These are phyloP conservation scores for Monodelphis domestica DNA, from an alignment of 2,797 vertebrate species.

Conservation along the genomic window DNA sequence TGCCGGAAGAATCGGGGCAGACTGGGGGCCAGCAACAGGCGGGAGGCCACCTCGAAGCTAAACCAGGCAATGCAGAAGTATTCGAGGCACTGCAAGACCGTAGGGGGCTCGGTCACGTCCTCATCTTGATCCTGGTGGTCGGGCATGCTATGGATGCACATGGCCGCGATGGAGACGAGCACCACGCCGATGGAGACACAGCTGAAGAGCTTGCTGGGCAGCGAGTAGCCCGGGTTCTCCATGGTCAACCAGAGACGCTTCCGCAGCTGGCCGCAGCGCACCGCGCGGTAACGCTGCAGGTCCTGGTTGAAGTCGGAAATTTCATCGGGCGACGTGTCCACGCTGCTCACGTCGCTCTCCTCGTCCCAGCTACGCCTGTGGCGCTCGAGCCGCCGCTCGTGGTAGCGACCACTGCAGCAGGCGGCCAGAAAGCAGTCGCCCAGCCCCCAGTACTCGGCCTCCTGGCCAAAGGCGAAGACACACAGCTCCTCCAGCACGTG, in stretches of 20 bases:
- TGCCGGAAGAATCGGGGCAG: constrained; percentile 93
- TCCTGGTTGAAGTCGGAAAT: constrained; percentile 95
- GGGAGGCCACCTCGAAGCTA: constrained; percentile 95
- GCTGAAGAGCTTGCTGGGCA: constrained; percentile 98
- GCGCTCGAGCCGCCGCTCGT: constrained; percentile 94
- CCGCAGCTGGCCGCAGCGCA: constrained; percentile 90
- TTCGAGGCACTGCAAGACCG: constrained; percentile 91
- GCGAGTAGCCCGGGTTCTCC: constrained; percentile 98
- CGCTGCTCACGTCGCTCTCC: constrained; percentile 95
- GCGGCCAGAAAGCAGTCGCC: constrained; percentile 96
- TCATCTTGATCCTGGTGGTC: constrained; percentile 92
- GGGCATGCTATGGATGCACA: constrained; percentile 97
- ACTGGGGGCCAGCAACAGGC: constrained; percentile 95
- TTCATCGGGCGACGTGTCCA: constrained; percentile 94
- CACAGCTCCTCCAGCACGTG: constrained; percentile 98
- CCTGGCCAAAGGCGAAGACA: constrained; percentile 98
- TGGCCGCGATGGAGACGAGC: constrained; percentile 93
- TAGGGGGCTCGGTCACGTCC: constrained; percentile 87
- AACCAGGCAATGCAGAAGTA: constrained; percentile 98
- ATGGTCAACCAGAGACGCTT: constrained; percentile 96
- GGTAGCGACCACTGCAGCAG: constrained; percentile 97
- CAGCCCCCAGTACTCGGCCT: constrained; percentile 99
- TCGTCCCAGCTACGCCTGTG: constrained; percentile 94
- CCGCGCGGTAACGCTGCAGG: constrained; percentile 91
- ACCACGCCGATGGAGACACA: constrained; percentile 95